These are phyloP conservation scores for Zootoca vivipara DNA, from an alignment of 2,113 vertebrate species.

Conservation along the genomic window DNA sequence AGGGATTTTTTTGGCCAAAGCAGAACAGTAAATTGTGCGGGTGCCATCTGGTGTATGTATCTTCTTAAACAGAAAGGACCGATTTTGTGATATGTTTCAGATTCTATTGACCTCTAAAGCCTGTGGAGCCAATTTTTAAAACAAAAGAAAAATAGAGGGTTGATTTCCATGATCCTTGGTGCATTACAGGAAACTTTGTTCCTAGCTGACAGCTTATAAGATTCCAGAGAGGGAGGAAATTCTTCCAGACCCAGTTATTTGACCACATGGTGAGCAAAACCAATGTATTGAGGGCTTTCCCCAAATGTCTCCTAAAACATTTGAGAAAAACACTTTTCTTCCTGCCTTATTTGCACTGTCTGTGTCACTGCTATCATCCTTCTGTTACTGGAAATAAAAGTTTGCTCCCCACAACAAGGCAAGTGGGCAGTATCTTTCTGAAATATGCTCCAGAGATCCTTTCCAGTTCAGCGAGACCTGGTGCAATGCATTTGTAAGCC, in stretches of 20 bases:
- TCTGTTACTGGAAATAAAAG: neutral
- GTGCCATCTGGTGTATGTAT: constrained; percentile 10
- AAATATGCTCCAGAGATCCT: neutral
- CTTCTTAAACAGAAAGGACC: constrained; percentile 21
- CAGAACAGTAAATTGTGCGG: constrained; percentile 8
- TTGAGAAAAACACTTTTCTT: neutral
- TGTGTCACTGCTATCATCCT: neutral
- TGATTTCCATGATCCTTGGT: neutral
- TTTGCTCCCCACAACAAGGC: neutral
- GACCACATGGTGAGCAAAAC: neutral
- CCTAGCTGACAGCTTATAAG: neutral
- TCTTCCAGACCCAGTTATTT: neutral
- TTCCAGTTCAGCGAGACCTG: too few species aligned
- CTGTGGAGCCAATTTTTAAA: neutral
- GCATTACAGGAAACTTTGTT: neutral
- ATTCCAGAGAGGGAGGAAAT: neutral
- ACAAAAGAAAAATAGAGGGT: neutral
- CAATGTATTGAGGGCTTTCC: neutral
- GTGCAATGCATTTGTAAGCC: neutral
- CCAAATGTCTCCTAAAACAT: neutral
- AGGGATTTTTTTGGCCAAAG: constrained; percentile 6
- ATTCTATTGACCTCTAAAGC: neutral
- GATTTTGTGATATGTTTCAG: neutral
- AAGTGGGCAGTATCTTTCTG: neutral
- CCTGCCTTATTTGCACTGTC: neutral